These are phyloP conservation scores for Eulemur macaco DNA, from an alignment of 2,113 vertebrate genomes.

Conservation along the genomic window DNA sequence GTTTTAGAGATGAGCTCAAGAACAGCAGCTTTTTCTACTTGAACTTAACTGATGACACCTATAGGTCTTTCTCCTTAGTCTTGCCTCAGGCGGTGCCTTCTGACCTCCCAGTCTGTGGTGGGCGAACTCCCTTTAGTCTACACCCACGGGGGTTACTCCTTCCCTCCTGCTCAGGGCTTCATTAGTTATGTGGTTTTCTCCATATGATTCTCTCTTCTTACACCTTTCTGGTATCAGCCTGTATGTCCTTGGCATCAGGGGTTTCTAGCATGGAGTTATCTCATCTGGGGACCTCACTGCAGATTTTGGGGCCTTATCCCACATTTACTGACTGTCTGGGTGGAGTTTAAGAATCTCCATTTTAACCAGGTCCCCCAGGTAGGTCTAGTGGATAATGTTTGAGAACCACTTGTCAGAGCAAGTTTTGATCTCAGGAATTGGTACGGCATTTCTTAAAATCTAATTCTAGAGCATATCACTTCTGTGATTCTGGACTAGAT, in stretches of 20 bases:
- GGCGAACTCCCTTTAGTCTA: background rate
- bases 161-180: background rate
- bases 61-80: background rate
- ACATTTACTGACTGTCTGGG: background rate
- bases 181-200: background rate
- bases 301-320: background rate
- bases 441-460: background rate
- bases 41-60: background rate
- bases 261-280: background rate
- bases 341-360: background rate
- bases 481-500: background rate
- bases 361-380: background rate
- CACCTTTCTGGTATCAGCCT: background rate
- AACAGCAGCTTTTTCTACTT: background rate
- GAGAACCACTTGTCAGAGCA: background rate
- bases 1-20: background rate
- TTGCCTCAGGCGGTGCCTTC: background rate
- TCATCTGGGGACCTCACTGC: background rate
- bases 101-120: background rate
- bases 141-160: background rate
- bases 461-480: background rate
- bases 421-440: background rate
- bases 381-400: background rate
- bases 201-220: background rate
- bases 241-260: background rate